Evolutionary conservation across 2,888 invertebrate species (phyloP), one percentile per base, ranked within the genome.

Genomic region (Pristionchus maxplancki): DNA sequence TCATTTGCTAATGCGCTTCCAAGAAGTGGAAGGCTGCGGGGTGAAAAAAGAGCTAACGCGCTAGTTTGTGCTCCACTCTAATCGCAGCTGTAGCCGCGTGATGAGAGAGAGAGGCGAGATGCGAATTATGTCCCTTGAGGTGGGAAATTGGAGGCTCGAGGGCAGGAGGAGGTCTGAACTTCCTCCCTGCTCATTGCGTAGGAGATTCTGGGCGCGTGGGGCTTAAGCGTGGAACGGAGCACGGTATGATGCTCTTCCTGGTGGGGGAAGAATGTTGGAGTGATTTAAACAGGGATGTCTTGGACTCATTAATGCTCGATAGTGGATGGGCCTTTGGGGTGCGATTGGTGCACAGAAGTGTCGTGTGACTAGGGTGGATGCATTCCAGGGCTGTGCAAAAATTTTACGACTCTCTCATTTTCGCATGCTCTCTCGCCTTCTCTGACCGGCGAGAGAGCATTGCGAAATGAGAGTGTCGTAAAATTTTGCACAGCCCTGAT

Each of bases 1-100:
- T 17, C 50, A 50, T 17, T 58, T 37, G 71, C 37, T 40, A 71
- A 71, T 71, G 71, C 71, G 71, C 71, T 71, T 71, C 71, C 37
- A 24, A 24, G 71, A 71, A 71, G 1, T 20, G 40, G 40, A 37
- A 1, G 71, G 24, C 34, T 37, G 67, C 13, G 31, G 13, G 64
- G 64, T 8, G 31, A 34, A 67, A 67, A 67, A 67, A 4, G 31
- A 67, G 64, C 34, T 58, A 58, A n/a, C 58, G n/a, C n/a, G 58
- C 58, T 58, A 58, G 58, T 58, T 58, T 58, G n/a, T 58, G 58
- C 58, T 15, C 50, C 20, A 1, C 64, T 31, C 64, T 34, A 64
- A 64, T 64, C 64, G 64, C 31, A 64, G 64, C 15, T 64, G 31
- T 64, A 64, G 64, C 64, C 64, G 34, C 31, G 34, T 64, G 64